phyloP scores from a whole-genome alignment of 1,140 invertebrate species.

The Scaptomyza graminum region DNA sequence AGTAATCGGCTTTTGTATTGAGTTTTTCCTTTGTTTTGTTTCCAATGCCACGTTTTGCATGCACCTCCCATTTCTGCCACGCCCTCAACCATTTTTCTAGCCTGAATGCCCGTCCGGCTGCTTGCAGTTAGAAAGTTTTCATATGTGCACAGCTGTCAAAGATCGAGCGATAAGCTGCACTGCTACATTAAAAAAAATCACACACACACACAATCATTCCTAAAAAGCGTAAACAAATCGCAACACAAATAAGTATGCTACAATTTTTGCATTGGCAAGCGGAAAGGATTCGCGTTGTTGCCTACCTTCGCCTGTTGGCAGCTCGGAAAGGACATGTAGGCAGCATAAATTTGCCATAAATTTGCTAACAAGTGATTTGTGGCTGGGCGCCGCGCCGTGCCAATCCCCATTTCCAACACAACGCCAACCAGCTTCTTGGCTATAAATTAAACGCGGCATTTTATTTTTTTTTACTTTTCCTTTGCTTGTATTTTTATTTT shows the following conservation, averaged over 20 bases:
- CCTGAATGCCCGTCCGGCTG: background rate
- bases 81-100: background rate
- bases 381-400: constrained; percentile 29
- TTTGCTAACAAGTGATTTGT: constrained; percentile 82
- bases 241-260: constrained; percentile 43
- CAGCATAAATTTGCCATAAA: constrained; percentile 83
- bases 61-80: constrained; percentile 8
- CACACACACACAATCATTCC: too few relatives aligned
- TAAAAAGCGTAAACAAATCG: constrained; percentile 22
- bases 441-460: constrained; percentile 74
- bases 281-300: constrained; percentile 22
- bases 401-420: background rate
- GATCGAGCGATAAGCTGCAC: constrained; percentile 58
- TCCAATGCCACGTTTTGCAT: constrained; percentile 30
- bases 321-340: constrained; percentile 67
- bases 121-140: constrained; percentile 34
- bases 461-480: constrained; percentile 54
- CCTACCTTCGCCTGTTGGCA: constrained; percentile 47
- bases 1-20: constrained; percentile 56
- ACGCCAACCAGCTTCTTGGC: constrained; percentile 37
- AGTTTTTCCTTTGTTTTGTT: constrained; percentile 25
- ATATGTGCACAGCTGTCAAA: constrained; percentile 68
- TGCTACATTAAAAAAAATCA: constrained; percentile 8
- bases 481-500: constrained; percentile 4
- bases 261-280: constrained; percentile 37